A percentile compares a stretch with the other conserved stretches of the same genome.
These are phyloP conservation scores for Incurvaria masculella DNA, from an alignment of 2,888 invertebrate genomes.

Conservation along the genomic window DNA sequence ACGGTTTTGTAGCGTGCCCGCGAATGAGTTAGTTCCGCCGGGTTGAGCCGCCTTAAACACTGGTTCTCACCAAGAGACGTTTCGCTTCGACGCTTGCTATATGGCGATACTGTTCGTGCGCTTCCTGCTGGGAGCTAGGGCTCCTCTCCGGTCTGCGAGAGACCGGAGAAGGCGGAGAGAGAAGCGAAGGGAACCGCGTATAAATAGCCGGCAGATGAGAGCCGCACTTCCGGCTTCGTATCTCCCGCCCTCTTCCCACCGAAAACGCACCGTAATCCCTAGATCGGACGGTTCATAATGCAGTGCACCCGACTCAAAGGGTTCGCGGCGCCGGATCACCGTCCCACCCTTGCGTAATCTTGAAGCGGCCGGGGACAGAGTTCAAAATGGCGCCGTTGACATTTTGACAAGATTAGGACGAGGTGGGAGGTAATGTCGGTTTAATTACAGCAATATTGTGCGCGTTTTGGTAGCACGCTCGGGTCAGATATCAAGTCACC, in stretches of 20 bases:
- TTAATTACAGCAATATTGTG: not conserved
- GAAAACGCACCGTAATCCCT: not conserved
- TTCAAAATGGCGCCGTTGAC: not conserved
- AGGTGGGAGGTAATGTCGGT: not conserved
- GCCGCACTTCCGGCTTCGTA: not conserved
- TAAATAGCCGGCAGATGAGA: not conserved
- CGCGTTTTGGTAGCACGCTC: not conserved
- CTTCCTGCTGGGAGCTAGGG: no score
- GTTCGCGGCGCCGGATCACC: no score
- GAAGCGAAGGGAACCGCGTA: not conserved
- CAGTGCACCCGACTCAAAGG: not conserved
- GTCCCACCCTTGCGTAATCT: not conserved
- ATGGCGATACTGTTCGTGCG: no score
- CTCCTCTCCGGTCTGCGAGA: no score
- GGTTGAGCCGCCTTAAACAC: no score
- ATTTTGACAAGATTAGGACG: not conserved
- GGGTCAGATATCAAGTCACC: no score
- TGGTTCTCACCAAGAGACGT: no score
- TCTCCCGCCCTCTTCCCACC: not conserved
- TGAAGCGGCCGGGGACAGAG: not conserved
- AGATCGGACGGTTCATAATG: not conserved
- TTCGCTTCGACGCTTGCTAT: no score
- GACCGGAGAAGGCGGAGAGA: no score
- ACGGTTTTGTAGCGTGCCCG: no score
- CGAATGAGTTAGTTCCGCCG: no score